Conservation (phyloP, 1,140 invertebrate genomes). For the Papilio glaucus region DNA sequence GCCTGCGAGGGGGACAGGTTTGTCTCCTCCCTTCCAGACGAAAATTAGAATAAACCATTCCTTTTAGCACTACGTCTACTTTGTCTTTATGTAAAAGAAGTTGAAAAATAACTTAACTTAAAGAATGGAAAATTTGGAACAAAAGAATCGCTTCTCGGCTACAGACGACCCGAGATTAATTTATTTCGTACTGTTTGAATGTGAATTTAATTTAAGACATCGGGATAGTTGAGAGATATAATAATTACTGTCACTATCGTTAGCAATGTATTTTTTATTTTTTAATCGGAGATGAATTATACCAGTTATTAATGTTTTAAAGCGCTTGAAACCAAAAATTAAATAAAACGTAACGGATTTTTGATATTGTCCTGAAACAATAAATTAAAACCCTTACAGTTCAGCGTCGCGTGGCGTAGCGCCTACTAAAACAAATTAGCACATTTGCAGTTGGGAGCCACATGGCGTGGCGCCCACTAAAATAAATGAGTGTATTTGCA, state of each 20-base stretch:
- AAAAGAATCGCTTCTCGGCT: neutral
- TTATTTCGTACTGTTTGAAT: neutral
- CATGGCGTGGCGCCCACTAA: no score
- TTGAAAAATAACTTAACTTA: neutral
- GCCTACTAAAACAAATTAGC: no score
- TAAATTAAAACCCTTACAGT: no score
- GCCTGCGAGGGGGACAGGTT: constrained; percentile 51
- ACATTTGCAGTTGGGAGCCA: no score
- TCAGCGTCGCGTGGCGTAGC: no score
- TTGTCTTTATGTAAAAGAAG: neutral
- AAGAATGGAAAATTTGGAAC: neutral
- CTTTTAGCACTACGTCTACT: neutral
- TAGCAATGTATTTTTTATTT: no score
- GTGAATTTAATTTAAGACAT: neutral
- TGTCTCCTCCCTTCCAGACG: constrained; percentile 51
- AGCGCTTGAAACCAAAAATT: neutral
- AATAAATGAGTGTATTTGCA: no score
- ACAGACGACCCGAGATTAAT: neutral
- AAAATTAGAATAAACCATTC: constrained; percentile 51
- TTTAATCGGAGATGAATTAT: no score
- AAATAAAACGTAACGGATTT: no score
- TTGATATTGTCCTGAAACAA: no score
- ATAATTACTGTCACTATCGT: no score
- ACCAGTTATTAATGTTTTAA: neutral
- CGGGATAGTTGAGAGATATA: neutral